These are phyloP conservation scores for Heteronetta atricapilla DNA, from an alignment of 2,113 vertebrate species.

Conservation along the genomic window DNA sequence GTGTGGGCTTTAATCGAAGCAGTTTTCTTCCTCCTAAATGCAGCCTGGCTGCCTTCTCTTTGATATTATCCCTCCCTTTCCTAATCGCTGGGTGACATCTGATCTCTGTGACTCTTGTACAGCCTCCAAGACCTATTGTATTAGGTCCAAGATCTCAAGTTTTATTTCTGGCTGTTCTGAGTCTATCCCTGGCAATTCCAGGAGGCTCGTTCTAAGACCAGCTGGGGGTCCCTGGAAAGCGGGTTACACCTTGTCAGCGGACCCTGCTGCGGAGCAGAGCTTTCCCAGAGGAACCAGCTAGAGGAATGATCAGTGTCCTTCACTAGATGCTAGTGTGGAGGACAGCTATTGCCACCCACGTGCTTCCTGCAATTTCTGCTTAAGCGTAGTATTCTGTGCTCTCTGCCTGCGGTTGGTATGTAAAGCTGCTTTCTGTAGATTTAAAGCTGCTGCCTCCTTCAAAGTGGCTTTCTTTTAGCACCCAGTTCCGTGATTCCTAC, in stretches of 20 bases:
- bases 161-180: not conserved
- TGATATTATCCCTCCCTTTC: not conserved
- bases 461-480: not conserved
- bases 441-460: not conserved
- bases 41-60: not conserved
- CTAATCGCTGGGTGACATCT: not conserved
- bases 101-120: constrained; percentile 19
- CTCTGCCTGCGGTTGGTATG: not conserved
- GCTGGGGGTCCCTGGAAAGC: not conserved
- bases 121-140: not conserved
- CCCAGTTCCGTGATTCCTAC: not conserved
- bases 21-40: not conserved
- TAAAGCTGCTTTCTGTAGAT: constrained; percentile 25
- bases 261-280: accelerated
- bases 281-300: not conserved
- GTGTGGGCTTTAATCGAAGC: not conserved
- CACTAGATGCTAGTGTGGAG: not conserved
- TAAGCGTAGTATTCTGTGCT: constrained; percentile 28
- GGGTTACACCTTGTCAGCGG: not conserved
- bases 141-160: constrained; percentile 2
- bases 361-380: constrained; percentile 54
- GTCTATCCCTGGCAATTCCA: not conserved
- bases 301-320: constrained; percentile 16
- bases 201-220: not conserved
- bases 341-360: constrained; percentile 41